These are phyloP conservation scores for Caenorhabditis doughertyi DNA, from an alignment of 2,888 invertebrate species.

Conservation along the genomic window DNA sequence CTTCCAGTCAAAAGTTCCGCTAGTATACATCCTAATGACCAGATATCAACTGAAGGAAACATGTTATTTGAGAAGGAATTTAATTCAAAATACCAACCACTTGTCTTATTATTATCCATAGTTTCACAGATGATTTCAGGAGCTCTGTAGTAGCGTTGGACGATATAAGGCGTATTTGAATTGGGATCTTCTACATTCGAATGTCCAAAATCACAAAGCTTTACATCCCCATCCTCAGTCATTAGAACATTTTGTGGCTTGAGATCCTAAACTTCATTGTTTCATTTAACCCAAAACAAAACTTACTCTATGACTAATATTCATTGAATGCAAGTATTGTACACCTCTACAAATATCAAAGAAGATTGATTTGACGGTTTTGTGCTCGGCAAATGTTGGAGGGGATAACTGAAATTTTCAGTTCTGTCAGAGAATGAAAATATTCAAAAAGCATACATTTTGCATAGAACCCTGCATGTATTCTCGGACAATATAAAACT, in stretches of 20 bases:
- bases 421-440: background rate
- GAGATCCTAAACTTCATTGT: slow-evolving; percentile 88
- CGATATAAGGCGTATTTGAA: slow-evolving; percentile 99
- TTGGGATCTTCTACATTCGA: slow-evolving; percentile 90
- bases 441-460: slow-evolving; percentile 89
- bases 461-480: slow-evolving; percentile 89
- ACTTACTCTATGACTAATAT: slow-evolving; percentile 84
- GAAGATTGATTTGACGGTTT: slow-evolving; percentile 89
- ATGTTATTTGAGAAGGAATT: background rate
- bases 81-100: slow-evolving; percentile 83
- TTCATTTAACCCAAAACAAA: background rate
- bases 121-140: slow-evolving; percentile 91
- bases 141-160: slow-evolving; percentile 97
- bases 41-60: slow-evolving; percentile 72
- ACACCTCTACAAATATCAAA: slow-evolving; percentile 99
- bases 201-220: slow-evolving; percentile 98
- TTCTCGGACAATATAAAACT: slow-evolving; percentile 97
- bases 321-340: slow-evolving; percentile 98
- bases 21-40: slow-evolving; percentile 90
- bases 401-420: slow-evolving; percentile 1
- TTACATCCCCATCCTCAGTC: slow-evolving; percentile 97
- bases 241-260: slow-evolving; percentile 99
- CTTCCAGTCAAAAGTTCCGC: slow-evolving; percentile 99
- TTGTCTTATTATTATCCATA: slow-evolving; percentile 93
- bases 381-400: slow-evolving; percentile 9